These are phyloP conservation scores for Colossoma macropomum DNA, from an alignment of 2,113 vertebrate species.

Conservation along the genomic window DNA sequence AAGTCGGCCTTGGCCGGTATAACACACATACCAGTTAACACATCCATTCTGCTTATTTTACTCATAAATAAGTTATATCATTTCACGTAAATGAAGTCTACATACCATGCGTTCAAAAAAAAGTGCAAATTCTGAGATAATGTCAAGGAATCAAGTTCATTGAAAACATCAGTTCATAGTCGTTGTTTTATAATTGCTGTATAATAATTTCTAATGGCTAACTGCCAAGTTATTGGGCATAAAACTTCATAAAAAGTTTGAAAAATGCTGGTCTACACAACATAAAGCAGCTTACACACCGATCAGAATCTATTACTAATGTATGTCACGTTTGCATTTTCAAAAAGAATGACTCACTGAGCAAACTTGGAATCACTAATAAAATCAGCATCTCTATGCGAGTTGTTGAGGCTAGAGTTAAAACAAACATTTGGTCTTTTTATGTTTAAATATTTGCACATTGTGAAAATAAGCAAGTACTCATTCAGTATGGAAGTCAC, in stretches of 20 bases:
- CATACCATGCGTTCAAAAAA: too few relatives aligned
- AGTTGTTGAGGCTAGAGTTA: background rate
- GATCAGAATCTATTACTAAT: background rate
- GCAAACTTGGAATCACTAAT: background rate
- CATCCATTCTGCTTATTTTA: too few relatives aligned
- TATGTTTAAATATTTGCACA: constrained; percentile 8
- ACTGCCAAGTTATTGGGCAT: too few relatives aligned
- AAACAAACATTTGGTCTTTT: background rate
- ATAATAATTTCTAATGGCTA: too few relatives aligned
- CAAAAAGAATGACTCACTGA: background rate
- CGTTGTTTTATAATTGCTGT: too few relatives aligned
- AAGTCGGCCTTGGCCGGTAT: too few relatives aligned
- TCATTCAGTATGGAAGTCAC: background rate
- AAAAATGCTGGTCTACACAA: background rate
- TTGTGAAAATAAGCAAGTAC: background rate
- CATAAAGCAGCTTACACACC: background rate
- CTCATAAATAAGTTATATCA: too few relatives aligned
- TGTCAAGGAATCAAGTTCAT: too few relatives aligned
- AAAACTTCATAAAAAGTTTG: background rate
- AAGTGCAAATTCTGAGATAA: too few relatives aligned
- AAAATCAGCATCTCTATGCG: background rate
- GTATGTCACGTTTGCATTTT: background rate
- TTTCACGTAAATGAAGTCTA: too few relatives aligned
- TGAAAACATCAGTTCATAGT: too few relatives aligned
- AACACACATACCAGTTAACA: too few relatives aligned